Evolutionary conservation across 2,113 vertebrate species (phyloP).

Genomic region (Neomonachus schauinslandi): DNA sequence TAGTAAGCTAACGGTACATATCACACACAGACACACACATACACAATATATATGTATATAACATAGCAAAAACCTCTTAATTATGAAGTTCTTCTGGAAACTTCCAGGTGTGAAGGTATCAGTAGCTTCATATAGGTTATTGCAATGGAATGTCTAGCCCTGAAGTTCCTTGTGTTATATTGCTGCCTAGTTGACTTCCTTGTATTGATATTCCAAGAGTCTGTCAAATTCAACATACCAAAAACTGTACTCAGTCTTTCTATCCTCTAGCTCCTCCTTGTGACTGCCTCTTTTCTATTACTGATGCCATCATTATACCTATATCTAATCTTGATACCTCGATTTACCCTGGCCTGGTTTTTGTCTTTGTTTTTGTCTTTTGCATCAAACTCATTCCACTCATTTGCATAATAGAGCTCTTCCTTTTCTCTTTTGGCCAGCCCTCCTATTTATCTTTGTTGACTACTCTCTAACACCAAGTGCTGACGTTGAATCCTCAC

Average conservation of each 20-base stretch:
- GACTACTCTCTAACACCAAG: neutral
- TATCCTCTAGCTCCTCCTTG: neutral
- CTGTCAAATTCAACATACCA: slow-evolving; percentile 5
- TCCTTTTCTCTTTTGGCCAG: neutral
- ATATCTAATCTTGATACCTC: neutral
- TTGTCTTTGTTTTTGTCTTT: neutral
- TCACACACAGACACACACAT: neutral
- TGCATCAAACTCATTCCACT: neutral
- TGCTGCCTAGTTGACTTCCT: neutral
- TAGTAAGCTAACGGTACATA: neutral
- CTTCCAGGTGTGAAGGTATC: neutral
- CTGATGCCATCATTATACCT: neutral
- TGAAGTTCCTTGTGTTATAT: neutral
- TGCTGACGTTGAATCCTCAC: neutral
- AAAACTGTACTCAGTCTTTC: neutral
- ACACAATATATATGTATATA: neutral
- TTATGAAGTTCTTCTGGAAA: neutral
- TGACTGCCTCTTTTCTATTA: slow-evolving; percentile 14
- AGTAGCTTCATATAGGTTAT: neutral
- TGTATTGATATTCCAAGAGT: neutral
- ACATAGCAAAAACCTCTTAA: neutral
- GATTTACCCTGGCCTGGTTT: neutral
- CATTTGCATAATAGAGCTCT: neutral
- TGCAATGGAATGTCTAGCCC: neutral
- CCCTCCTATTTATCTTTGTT: neutral